A percentile compares a stretch with the other conserved stretches of the same genome.
These are phyloP conservation scores for Spatulosminthurus flaviceps DNA, from an alignment of 2,888 invertebrate species.

Conservation along the genomic window DNA sequence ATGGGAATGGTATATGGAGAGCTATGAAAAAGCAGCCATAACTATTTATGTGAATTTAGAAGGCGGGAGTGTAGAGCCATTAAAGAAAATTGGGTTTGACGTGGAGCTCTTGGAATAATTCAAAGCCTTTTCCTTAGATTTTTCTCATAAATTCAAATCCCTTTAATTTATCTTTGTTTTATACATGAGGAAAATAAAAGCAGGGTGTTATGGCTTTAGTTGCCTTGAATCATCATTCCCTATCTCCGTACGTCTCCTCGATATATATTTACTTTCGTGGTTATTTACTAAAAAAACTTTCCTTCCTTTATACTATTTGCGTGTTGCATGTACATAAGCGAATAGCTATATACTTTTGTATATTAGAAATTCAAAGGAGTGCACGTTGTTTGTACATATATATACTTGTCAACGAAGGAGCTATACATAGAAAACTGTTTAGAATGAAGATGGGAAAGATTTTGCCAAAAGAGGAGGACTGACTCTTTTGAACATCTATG, in stretches of 20 bases:
- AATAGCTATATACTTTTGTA: too few species aligned
- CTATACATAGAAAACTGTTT: too few species aligned
- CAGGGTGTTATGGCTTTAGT: neutral
- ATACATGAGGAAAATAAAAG: slow-evolving; percentile 8
- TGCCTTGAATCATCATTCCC: neutral
- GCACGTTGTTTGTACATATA: too few species aligned
- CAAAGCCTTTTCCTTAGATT: neutral
- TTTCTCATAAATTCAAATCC: neutral
- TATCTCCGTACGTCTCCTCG: too few species aligned
- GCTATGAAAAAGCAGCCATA: too few species aligned
- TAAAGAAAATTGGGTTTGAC: slow-evolving; percentile 4
- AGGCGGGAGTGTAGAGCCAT: neutral
- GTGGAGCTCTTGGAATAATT: neutral
- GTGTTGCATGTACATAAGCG: too few species aligned
- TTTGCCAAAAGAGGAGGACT: neutral
- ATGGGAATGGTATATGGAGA: too few species aligned
- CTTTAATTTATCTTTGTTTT: slow-evolving; percentile 12
- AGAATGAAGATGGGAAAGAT: neutral
- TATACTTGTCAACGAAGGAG: too few species aligned
- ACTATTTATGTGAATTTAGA: neutral
- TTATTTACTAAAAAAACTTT: too few species aligned
- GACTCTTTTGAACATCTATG: neutral
- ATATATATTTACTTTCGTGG: too few species aligned
- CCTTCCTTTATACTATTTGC: too few species aligned
- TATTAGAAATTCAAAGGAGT: too few species aligned